Base-by-base conservation (phyloP, 2,113 vertebrate genomes). In the Rallus limicola region DNA sequence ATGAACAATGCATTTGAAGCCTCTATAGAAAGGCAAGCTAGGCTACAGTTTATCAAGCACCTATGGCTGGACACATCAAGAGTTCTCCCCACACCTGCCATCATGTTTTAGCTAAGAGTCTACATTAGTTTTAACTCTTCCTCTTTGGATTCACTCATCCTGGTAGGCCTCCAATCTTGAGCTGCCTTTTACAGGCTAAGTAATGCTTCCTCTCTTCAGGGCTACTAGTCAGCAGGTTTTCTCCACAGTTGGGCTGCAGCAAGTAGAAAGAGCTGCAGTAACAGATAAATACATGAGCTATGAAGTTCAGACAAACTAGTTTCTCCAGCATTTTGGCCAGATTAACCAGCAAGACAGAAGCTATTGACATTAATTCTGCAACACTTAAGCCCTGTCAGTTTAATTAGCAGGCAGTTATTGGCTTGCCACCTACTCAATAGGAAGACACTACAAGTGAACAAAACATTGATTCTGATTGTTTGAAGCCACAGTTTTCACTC, bases 1-100 rank as follows among this genome's bases (percentile, higher is more conserved):
- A 16, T 5, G 4, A 44, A 52, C 55, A 44, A 13, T 2, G 0
- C 2, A n/a, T 28, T 24, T 10, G 13, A 21, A 63, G 6, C 60
- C 6, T 6, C 17, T 11, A 14, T 56, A 16, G 34, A 64, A 63
- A 46, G 44, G 16, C 33, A 59, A 29, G 7, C 31, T 28, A 59
- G 16, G 26, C 36, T 20, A 36, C 18, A 76, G 42, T 8, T 64
- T 64, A 59, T 18, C 16, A 24, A 60, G 24, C 19, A 46, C 15
- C 28, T n/a, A 16, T 5, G 2, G 16, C 19, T 72, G 67, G 16
- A 65, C 24, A 60, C 10, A 65, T 10, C 7, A 44, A 15, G 1
- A 7, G 5, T 25, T 9, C 7, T 48, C 52, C 24, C 16, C 28
- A 44, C 31, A 55, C 11, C 15, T 19, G 29, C 18, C 52, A 31